A percentile compares a stretch with the other conserved stretches of the same genome.
phyloP scores from a whole-genome alignment of 2,797 vertebrate genomes.

The Propithecus deckenii region DNA sequence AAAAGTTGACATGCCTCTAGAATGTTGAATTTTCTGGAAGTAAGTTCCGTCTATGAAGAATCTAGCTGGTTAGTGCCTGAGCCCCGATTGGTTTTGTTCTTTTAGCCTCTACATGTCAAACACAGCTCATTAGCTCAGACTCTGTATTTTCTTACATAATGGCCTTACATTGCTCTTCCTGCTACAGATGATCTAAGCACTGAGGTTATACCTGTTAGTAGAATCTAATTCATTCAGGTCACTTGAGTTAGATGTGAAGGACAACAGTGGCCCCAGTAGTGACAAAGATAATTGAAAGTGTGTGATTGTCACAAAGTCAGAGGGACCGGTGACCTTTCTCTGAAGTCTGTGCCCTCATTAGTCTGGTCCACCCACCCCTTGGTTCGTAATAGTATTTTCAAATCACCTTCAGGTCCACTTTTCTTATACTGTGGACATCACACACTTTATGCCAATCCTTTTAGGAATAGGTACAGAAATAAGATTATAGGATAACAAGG shows the following conservation, averaged over 20 bases:
- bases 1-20: background rate
- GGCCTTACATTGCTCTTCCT: background rate
- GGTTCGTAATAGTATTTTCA: slow-evolving; percentile 37
- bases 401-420: background rate
- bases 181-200: slow-evolving; percentile 20
- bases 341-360: background rate
- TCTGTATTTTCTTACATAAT: slow-evolving; percentile 2
- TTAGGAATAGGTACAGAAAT: background rate
- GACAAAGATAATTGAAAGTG: slow-evolving; percentile 44
- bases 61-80: background rate
- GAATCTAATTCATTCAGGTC: slow-evolving; percentile 40
- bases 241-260: slow-evolving; percentile 59
- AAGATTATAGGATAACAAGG: background rate
- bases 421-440: background rate
- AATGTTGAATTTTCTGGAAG: slow-evolving; percentile 32
- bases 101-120: background rate
- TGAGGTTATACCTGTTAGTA: background rate
- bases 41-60: background rate
- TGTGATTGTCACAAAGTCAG: slow-evolving; percentile 33
- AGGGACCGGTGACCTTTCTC: background rate
- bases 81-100: background rate
- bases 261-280: background rate
- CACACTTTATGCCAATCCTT: background rate
- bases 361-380: background rate
- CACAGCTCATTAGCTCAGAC: background rate